Conservation (phyloP, 2,888 invertebrate genomes). For the Embidobia sp. region DNA sequence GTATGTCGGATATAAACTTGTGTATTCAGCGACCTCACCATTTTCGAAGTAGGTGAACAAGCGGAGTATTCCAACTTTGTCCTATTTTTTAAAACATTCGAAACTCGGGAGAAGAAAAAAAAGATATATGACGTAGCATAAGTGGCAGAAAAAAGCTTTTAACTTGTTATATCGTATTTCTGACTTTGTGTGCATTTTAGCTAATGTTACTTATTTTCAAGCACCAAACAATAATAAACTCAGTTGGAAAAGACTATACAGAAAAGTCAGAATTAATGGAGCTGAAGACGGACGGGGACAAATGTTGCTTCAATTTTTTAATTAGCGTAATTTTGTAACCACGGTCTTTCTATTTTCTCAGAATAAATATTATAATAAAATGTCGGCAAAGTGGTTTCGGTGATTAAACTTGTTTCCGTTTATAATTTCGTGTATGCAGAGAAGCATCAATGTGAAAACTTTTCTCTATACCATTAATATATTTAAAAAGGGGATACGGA, state of each 20-base stretch:
- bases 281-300: no score
- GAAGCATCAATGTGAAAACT: constrained; percentile 4
- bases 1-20: constrained; percentile 39
- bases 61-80: constrained; percentile 45
- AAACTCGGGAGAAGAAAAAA: constrained; percentile 36
- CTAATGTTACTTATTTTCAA: constrained; percentile 33
- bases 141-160: constrained; percentile 51
- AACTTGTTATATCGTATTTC: constrained; percentile 46
- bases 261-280: no score
- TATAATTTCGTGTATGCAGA: constrained; percentile 1
- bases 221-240: constrained; percentile 4
- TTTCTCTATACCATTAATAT: constrained; percentile 3
- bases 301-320: no score
- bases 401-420: constrained; percentile 12
- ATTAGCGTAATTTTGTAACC: no score
- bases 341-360: background rate
- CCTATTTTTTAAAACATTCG: constrained; percentile 56
- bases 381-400: background rate
- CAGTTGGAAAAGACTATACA: no score
- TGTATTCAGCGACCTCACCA: constrained; percentile 49
- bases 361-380: background rate
- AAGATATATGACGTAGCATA: constrained; percentile 15
- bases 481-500: background rate
- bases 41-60: constrained; percentile 53
- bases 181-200: constrained; percentile 31